Evolutionary conservation across 2,113 vertebrate genomes (phyloP).

Genomic region (Sula dactylatra): DNA sequence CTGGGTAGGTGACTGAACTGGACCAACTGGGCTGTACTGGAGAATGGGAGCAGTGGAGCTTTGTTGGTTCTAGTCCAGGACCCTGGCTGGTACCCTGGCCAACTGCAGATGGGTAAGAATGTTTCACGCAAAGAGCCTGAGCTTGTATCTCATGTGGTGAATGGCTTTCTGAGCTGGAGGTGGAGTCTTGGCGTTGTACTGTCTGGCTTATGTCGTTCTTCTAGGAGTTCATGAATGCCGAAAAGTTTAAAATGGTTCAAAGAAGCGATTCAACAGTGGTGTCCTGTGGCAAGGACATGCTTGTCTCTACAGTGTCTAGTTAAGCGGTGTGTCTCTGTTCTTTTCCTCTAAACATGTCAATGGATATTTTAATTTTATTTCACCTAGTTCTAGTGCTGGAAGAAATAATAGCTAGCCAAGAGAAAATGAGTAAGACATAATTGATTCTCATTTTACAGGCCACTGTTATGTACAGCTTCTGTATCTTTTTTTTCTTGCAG

Average conservation of each 20-base stretch:
- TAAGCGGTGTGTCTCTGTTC: background rate
- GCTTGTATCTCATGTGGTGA: rapidly evolving
- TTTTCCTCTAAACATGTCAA: background rate
- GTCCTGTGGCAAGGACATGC: background rate
- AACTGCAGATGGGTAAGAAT: background rate
- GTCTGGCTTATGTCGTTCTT: background rate
- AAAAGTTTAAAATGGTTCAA: background rate
- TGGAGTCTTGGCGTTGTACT: background rate
- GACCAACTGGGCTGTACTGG: background rate
- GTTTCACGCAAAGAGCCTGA: background rate
- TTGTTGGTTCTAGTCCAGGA: background rate
- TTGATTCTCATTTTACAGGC: background rate
- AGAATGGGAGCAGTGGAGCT: background rate
- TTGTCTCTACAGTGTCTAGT: background rate
- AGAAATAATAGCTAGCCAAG: background rate
- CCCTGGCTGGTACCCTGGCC: background rate
- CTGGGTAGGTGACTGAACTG: background rate
- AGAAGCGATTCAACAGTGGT: no score
- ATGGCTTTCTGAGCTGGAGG: background rate
- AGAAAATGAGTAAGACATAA: background rate
- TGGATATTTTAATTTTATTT: background rate
- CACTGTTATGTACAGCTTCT: background rate
- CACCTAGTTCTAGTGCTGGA: background rate
- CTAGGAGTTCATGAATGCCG: background rate
- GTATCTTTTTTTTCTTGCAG: background rate